A percentile compares a stretch with the other conserved stretches of the same genome.
phyloP scores from a whole-genome alignment of 1,140 invertebrate genomes.

The Drosophila orena region DNA sequence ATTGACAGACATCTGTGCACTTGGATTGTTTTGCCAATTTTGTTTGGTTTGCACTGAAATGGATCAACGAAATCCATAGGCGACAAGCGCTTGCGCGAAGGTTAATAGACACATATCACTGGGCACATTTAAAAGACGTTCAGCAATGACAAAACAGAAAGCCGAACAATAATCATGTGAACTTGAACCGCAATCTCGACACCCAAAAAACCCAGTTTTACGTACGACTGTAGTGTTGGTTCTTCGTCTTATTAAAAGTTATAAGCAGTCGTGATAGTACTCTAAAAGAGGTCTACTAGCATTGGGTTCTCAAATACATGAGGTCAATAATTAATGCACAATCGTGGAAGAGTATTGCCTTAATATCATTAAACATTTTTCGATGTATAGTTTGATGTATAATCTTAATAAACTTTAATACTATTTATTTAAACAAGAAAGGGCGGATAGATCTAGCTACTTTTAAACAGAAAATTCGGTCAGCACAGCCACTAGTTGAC shows the following conservation, averaged over 20 bases:
- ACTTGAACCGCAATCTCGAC: slow-evolving; percentile 71
- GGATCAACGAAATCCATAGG: slow-evolving; percentile 21
- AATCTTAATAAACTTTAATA: too few relatives aligned
- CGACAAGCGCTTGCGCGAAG: slow-evolving; percentile 64
- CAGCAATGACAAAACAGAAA: slow-evolving; percentile 59
- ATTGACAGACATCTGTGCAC: slow-evolving; percentile 34
- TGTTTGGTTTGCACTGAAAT: slow-evolving; percentile 25
- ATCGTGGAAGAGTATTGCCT: too few relatives aligned
- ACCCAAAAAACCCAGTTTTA: slow-evolving; percentile 33
- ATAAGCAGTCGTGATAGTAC: background rate
- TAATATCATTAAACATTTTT: background rate
- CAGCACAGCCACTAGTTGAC: slow-evolving; percentile 24
- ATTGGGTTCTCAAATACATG: background rate
- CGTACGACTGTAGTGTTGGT: slow-evolving; percentile 8
- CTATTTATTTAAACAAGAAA: too few relatives aligned
- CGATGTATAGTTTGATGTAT: background rate
- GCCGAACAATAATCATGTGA: slow-evolving; percentile 47
- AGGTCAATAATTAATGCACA: background rate
- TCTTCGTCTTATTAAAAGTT: background rate
- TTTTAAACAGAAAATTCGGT: background rate
- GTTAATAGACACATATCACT: slow-evolving; percentile 43
- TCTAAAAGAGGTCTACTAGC: too few relatives aligned
- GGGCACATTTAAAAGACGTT: slow-evolving; percentile 35
- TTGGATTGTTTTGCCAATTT: slow-evolving; percentile 38
- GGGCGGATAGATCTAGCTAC: background rate